These are phyloP conservation scores for Polypterus senegalus DNA, from an alignment of 2,113 vertebrate species.

Conservation along the genomic window DNA sequence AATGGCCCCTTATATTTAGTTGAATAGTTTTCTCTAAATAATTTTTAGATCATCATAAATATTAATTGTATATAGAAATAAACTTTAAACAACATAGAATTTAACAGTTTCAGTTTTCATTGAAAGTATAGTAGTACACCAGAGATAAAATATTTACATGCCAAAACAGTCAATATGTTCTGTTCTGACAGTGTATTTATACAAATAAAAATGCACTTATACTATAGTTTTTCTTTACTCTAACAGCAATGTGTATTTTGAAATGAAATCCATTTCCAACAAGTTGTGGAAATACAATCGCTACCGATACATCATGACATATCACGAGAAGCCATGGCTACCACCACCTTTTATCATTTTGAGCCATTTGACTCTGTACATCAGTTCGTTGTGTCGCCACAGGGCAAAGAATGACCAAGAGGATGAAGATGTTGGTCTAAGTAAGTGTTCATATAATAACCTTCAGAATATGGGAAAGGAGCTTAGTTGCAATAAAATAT, in stretches of 20 bases:
- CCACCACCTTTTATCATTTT: conserved; percentile 81
- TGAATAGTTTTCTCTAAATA: too few relatives aligned
- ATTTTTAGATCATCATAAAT: too few relatives aligned
- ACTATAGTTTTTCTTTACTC: background rate
- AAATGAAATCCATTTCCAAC: conserved; percentile 76
- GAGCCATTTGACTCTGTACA: conserved; percentile 53
- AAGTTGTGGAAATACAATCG: conserved; percentile 93
- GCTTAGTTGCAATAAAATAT: too few relatives aligned
- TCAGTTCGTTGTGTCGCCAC: conserved; percentile 50
- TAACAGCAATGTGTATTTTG: conserved; percentile 78
- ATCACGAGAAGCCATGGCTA: conserved; percentile 80
- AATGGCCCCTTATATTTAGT: too few relatives aligned
- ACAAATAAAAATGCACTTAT: background rate
- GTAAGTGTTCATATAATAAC: conserved; percentile 48
- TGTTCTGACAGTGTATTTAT: background rate
- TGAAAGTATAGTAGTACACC: too few relatives aligned
- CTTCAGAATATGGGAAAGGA: too few relatives aligned
- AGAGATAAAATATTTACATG: background rate
- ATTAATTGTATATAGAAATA: too few relatives aligned
- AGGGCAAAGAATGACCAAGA: conserved; percentile 47
- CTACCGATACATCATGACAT: conserved; percentile 91
- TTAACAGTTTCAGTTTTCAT: too few relatives aligned
- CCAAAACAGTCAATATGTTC: background rate
- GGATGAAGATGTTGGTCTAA: conserved; percentile 63
- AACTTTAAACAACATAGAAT: too few relatives aligned